phyloP scores from a whole-genome alignment of 2,888 invertebrate species.

The Podabrus alpinus region DNA sequence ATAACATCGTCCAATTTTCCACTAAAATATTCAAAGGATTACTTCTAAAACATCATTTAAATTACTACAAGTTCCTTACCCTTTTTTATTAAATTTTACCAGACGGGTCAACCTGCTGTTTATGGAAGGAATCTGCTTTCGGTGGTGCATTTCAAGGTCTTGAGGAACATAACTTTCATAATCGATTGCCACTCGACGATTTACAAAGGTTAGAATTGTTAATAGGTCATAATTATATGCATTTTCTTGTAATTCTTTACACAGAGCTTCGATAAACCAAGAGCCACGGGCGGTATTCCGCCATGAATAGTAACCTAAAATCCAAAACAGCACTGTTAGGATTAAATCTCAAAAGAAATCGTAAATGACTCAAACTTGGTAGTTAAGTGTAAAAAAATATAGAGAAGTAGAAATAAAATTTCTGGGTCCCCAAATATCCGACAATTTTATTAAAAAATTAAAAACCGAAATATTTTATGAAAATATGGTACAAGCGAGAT shows the following conservation, averaged over 20 bases:
- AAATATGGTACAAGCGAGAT: too few species aligned
- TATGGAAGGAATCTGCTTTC: slow-evolving; percentile 92
- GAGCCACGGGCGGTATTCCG: slow-evolving; percentile 92
- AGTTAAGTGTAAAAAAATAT: too few species aligned
- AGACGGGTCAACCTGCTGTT: slow-evolving; percentile 90
- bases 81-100: slow-evolving; percentile 63
- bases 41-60: too few species aligned
- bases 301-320: slow-evolving; percentile 87
- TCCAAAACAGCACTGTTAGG: too few species aligned
- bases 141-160: slow-evolving; percentile 78
- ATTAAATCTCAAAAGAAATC: too few species aligned
- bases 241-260: slow-evolving; percentile 75
- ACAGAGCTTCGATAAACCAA: slow-evolving; percentile 94
- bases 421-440: too few species aligned
- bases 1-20: too few species aligned
- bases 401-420: too few species aligned
- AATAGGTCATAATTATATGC: slow-evolving; percentile 78
- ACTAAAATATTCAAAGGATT: too few species aligned
- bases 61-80: neutral
- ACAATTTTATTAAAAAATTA: too few species aligned
- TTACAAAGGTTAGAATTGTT: slow-evolving; percentile 84
- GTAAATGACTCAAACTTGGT: too few species aligned
- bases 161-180: slow-evolving; percentile 88
- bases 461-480: too few species aligned
- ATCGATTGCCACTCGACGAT: slow-evolving; percentile 83